phyloP scores from a whole-genome alignment of 2,888 invertebrate genomes.

The Zootermopsis nevadensis region DNA sequence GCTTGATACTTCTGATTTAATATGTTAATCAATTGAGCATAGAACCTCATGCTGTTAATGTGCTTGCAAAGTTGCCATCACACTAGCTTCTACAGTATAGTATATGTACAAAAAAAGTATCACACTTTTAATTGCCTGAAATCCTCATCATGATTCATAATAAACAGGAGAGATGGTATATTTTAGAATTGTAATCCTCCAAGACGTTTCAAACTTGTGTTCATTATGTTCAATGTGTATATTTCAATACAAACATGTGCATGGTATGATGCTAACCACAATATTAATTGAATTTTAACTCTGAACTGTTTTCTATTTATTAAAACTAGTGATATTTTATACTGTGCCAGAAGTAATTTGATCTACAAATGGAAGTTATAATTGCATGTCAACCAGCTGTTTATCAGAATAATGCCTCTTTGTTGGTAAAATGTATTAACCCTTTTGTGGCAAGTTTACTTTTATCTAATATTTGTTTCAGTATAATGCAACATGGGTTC shows the following conservation, averaged over 20 bases:
- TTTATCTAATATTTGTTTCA: no score
- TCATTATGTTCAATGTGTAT: conserved; percentile 20
- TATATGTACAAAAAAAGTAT: conserved; percentile 33
- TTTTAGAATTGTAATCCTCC: conserved; percentile 29
- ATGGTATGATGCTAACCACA: conserved; percentile 9
- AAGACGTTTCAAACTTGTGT: conserved; percentile 29
- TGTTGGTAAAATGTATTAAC: no score
- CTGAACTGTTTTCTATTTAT: conserved; percentile 35
- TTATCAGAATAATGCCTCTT: no score
- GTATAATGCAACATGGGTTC: no score
- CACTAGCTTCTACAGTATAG: conserved; percentile 39
- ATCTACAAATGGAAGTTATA: neutral
- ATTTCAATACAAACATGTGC: conserved; percentile 7
- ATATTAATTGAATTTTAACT: neutral
- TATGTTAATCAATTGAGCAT: conserved; percentile 10
- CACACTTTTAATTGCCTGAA: conserved; percentile 20
- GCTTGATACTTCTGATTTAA: conserved; percentile 33
- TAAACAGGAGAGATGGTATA: neutral
- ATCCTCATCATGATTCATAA: conserved; percentile 7
- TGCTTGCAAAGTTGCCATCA: conserved; percentile 33
- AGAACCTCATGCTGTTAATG: conserved; percentile 32
- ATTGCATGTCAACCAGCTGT: no score
- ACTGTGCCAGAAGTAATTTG: neutral
- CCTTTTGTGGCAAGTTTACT: no score
- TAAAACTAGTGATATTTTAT: neutral